phyloP scores from a whole-genome alignment of 2,797 vertebrate genomes.

The Pitangus sulphuratus region DNA sequence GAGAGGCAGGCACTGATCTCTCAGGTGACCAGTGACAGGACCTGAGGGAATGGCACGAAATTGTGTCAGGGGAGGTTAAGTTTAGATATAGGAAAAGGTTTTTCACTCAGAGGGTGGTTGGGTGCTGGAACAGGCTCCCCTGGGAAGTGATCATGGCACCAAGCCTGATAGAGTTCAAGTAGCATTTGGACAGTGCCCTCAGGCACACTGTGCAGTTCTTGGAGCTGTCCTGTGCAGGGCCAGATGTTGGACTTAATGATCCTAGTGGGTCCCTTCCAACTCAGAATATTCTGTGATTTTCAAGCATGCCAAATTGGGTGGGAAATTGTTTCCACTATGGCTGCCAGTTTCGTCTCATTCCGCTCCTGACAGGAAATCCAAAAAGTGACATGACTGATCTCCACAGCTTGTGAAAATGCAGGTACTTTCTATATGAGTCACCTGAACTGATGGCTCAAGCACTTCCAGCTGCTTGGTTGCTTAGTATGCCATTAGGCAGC shows the following conservation, averaged over 20 bases:
- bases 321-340: neutral
- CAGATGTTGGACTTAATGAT: no score
- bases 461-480: neutral
- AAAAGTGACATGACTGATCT: neutral
- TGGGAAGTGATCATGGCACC: neutral
- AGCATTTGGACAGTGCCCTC: neutral
- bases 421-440: neutral
- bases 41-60: neutral
- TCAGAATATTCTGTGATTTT: neutral
- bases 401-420: neutral
- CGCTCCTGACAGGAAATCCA: neutral
- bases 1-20: neutral
- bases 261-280: neutral
- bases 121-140: neutral
- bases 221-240: neutral
- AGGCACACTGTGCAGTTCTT: neutral
- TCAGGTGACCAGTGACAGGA: neutral
- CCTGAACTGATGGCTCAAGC: neutral
- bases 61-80: neutral
- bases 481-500: neutral
- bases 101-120: neutral
- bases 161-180: neutral
- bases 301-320: neutral
- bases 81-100: neutral
- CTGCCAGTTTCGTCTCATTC: neutral